phyloP scores from a whole-genome alignment of 1,140 invertebrate species.

The Brachionus sp. region DNA sequence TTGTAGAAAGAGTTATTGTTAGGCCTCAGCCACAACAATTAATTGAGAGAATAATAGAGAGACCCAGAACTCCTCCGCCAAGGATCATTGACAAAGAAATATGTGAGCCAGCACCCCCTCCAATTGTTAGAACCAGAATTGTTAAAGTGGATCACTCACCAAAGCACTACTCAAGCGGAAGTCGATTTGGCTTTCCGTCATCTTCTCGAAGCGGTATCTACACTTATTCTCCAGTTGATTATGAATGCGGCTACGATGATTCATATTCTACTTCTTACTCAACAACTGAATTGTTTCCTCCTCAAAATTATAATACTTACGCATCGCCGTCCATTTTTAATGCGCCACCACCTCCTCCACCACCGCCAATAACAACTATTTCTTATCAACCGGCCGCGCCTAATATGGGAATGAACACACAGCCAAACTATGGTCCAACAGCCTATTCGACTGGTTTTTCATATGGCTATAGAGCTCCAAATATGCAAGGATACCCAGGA shows the following conservation, averaged over 20 bases:
- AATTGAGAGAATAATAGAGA: conserved; percentile 46
- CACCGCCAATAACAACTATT: background rate
- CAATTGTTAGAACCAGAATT: conserved; percentile 43
- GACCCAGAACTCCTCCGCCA: conserved; percentile 45
- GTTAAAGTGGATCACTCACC: conserved; percentile 37
- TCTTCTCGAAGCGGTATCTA: background rate
- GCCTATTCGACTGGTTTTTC: background rate
- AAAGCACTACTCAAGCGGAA: background rate
- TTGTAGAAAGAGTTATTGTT: conserved; percentile 43
- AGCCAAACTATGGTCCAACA: background rate
- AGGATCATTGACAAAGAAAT: conserved; percentile 45
- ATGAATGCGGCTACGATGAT: background rate
- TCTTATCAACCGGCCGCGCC: background rate
- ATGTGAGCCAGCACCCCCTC: conserved; percentile 36
- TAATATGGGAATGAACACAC: background rate
- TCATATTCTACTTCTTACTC: conserved; percentile 38
- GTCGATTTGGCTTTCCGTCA: background rate
- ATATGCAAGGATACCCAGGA: background rate
- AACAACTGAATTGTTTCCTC: conserved; percentile 12
- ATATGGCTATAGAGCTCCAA: background rate
- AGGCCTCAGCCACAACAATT: conserved; percentile 41
- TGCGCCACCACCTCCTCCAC: background rate
- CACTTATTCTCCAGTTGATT: background rate
- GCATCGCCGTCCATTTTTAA: conserved; percentile 19
- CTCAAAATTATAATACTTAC: background rate